Base-by-base conservation (phyloP, 2,113 vertebrate genomes). In the Sceloporus tristichus region DNA sequence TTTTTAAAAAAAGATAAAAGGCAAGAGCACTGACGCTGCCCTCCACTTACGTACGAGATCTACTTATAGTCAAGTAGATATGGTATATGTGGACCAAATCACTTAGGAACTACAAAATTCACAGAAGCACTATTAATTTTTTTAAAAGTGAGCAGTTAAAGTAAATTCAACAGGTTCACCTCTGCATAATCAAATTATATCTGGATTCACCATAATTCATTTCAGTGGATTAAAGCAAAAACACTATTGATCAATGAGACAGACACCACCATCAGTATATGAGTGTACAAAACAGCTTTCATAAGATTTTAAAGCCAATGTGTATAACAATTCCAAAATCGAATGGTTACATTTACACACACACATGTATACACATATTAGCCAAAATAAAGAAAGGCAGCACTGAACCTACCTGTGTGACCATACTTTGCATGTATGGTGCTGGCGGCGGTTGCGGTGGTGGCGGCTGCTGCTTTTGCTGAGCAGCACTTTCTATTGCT, bases 401-500 rank as follows among this genome's bases (percentile, higher is more conserved):
- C 79, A 48, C 85, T 78, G 87, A 92, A 97, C 98, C 98, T 98
- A 99, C 98, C 98, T 98, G 97, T 84, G 97, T 97, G 96, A 96
- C 97, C 88, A 96, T 94, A 92, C 97, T 98, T 94, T 97, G 97
- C 94, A 97, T 93, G 91, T 97, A 97, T 53, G 97, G 91, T 90
- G 98, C 95, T 66, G 96, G 96, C 88, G 96, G 97, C 96, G 98
- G 98, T 96, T 98, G 98, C 96, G 99, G 98, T 95, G 98, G 97
- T 95, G 98, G 97, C 14, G 95, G 96, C 90, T 96, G 97, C 96
- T 98, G 98, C 97, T 98, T 99, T 97, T 99, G 99, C 96, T 99
- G 98, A 94, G 96, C 97, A 97, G 98, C 98, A 91, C 98, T 99
- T 96, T 99, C 99, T 98, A 99, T 99, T 98, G 99, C 98, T 99